Conservation (phyloP, 2,113 vertebrate species). For the Phyllopteryx taeniolatus region DNA sequence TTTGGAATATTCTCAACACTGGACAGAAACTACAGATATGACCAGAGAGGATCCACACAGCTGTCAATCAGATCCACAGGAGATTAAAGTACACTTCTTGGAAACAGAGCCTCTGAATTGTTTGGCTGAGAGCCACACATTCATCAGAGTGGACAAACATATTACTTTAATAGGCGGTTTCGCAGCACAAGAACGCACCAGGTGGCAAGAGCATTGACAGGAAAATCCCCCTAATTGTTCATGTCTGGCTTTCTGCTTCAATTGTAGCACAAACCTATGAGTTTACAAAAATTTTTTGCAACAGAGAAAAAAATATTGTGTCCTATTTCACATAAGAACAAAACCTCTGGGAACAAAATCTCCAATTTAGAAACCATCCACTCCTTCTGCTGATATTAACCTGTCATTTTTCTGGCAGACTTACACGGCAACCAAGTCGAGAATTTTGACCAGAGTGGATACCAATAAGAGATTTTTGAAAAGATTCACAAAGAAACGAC, state of each 20-base stretch:
- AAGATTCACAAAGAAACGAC: not conserved
- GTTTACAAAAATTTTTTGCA: not conserved
- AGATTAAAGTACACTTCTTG: slow-evolving; percentile 28
- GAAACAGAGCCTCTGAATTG: slow-evolving; percentile 29
- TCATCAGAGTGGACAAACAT: slow-evolving; percentile 21
- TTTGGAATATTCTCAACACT: slow-evolving; percentile 43
- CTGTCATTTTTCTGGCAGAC: not conserved
- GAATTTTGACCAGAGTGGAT: not conserved
- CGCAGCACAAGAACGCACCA: slow-evolving; percentile 6
- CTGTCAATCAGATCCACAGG: slow-evolving; percentile 33
- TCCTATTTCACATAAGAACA: not conserved
- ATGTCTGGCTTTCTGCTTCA: slow-evolving; percentile 1
- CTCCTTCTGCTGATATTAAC: not conserved
- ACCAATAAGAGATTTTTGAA: not conserved
- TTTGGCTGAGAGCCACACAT: slow-evolving; percentile 28
- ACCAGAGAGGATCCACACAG: slow-evolving; percentile 26
- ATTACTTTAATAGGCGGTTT: slow-evolving; percentile 27
- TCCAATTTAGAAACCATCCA: not conserved
- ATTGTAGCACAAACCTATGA: not conserved
- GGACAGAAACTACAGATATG: slow-evolving; percentile 48
- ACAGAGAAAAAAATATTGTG: not conserved
- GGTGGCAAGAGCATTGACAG: slow-evolving; percentile 12
- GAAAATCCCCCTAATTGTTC: slow-evolving; percentile 13
- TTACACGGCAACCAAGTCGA: not conserved
- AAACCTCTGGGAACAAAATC: not conserved